Base-by-base conservation (phyloP, 1,140 invertebrate genomes). In the Artemia franciscana region DNA sequence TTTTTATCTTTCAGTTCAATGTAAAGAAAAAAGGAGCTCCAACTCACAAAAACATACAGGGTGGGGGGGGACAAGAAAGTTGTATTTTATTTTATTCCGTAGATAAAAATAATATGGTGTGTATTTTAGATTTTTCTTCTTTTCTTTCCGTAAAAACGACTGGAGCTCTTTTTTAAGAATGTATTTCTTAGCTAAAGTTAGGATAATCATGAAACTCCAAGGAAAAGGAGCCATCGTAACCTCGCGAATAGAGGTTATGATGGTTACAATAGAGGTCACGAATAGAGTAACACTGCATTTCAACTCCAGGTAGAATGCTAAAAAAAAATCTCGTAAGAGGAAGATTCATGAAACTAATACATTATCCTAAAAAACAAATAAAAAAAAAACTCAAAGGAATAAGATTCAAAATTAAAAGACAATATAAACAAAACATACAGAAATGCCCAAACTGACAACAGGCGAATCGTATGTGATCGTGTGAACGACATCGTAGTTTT, bases 401-500 rank as follows among this genome's bases (percentile, higher is more conserved):
- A 5, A 25, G 61, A 62, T 30, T 3, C 15, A 58, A 15, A 25
- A 23, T 61, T 39, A 24, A 3, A 64, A 24, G 25, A 65, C 51
- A 25, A 39, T 62, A 26, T 23, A 59, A n/a, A 59, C 57, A 51
- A 18, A 5, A 76, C 78, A 80, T 77, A 84, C 82, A 67, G 83
- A 80, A 56, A 84, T 77, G 64, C 80, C 90, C 68, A 96, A 73
- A 73, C 88, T 92, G 4, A 96, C 76, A 59, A 98, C 80, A 24
- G 88, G 81, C 76, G 91, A 93, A 5, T 91, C 84, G 73, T 88
- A 94, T 70, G 88, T 84, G 24, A 95, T 76, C 12, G 86, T 87
- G 68, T 95, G 87, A 9, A 95, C 83, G 2, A 84, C 78, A 75
- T 89, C 84, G 70, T 91, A 95, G 1, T 82, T 84, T 61, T 81